These are phyloP conservation scores for Streblospio benedicti DNA, from an alignment of 1,140 invertebrate species.

Conservation along the genomic window DNA sequence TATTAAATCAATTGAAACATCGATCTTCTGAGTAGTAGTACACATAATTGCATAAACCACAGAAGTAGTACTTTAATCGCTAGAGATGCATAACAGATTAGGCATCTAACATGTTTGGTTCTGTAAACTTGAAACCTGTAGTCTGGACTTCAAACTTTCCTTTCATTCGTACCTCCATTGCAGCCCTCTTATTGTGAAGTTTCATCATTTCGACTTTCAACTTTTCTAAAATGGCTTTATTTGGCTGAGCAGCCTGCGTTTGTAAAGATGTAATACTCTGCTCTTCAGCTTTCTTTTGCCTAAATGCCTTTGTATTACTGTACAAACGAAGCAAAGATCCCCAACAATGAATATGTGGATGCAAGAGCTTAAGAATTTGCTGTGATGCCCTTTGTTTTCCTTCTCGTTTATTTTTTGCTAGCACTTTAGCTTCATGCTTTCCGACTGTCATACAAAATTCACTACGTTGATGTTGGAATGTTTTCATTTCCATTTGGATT, in stretches of 20 bases:
- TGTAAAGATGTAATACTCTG: slow-evolving; percentile 86
- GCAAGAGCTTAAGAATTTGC: slow-evolving; percentile 71
- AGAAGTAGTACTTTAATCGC: too few species aligned
- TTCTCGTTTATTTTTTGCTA: slow-evolving; percentile 83
- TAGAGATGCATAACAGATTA: too few species aligned
- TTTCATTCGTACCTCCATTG: background rate
- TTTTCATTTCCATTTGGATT: slow-evolving; percentile 78
- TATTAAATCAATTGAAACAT: too few species aligned
- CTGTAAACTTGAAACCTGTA: too few species aligned
- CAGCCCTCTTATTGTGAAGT: slow-evolving; percentile 50
- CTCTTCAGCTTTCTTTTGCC: slow-evolving; percentile 78
- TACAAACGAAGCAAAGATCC: slow-evolving; percentile 86
- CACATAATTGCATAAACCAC: too few species aligned
- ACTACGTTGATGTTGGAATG: slow-evolving; percentile 82
- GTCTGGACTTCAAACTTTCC: background rate
- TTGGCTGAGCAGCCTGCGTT: slow-evolving; percentile 81
- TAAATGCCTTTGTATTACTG: slow-evolving; percentile 83
- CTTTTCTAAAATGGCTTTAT: slow-evolving; percentile 86
- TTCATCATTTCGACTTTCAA: slow-evolving; percentile 79
- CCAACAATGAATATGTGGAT: slow-evolving; percentile 90
- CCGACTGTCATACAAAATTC: slow-evolving; percentile 91
- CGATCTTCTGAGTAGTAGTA: too few species aligned
- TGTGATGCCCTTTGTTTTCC: slow-evolving; percentile 95
- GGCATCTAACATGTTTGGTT: too few species aligned
- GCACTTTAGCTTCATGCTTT: slow-evolving; percentile 62